These are phyloP conservation scores for Hemicentrotus pulcherrimus DNA, from an alignment of 35 echinoderm and acorn worm species.

Conservation along the genomic window DNA sequence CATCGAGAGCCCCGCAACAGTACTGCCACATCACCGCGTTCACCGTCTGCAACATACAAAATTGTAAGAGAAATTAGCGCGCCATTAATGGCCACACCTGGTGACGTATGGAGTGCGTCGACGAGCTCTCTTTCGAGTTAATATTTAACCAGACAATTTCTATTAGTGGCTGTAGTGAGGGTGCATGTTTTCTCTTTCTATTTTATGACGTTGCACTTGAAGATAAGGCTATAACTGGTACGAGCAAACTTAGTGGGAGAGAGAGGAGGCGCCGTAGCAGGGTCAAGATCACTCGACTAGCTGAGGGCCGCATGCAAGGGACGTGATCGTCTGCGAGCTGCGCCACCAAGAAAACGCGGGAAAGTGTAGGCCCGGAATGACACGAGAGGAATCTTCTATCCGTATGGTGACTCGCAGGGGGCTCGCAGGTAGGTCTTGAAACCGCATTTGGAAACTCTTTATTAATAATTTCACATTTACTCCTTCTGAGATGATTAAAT, in stretches of 20 bases:
- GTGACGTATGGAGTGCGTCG: background rate
- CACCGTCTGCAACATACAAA: background rate
- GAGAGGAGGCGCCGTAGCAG: background rate
- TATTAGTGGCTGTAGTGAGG: background rate
- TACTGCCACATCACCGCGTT: background rate
- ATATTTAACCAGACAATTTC: conserved; percentile 36
- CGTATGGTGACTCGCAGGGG: background rate
- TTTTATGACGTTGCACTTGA: conserved; percentile 23
- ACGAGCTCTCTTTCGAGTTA: conserved; percentile 25
- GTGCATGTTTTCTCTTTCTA: background rate
- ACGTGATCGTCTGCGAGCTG: conserved; percentile 17
- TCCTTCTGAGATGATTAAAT: too few species aligned
- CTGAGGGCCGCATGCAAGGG: conserved; percentile 13
- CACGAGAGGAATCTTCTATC: background rate
- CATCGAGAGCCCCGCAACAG: background rate
- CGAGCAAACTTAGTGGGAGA: background rate
- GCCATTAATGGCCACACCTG: conserved; percentile 24
- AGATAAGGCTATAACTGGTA: background rate
- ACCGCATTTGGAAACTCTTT: background rate
- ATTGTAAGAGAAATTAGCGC: conserved; percentile 9
- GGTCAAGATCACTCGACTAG: conserved; percentile 34
- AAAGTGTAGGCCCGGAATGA: background rate
- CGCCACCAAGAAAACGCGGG: conserved; percentile 26
- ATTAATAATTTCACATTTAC: too few species aligned
- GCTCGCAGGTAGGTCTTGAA: background rate